These are phyloP conservation scores for Agriopis marginaria DNA, from an alignment of 2,888 invertebrate genomes.

Conservation along the genomic window DNA sequence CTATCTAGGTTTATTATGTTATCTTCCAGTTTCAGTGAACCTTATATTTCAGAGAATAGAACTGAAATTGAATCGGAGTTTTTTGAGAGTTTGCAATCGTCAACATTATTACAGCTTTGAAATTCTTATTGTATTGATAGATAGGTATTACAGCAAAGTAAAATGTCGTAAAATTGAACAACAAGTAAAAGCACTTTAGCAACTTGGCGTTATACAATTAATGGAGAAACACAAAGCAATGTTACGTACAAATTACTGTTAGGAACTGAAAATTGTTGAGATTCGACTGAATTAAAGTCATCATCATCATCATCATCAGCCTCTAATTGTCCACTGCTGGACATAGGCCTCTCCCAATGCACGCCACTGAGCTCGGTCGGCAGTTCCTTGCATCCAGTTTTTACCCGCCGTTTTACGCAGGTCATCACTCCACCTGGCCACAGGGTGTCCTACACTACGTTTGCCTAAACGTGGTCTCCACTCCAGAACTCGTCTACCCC, in stretches of 20 bases:
- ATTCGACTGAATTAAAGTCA: not conserved
- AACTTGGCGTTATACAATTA: conserved; percentile 65
- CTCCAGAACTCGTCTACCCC: too few species aligned
- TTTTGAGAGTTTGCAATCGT: not conserved
- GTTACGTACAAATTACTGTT: conserved; percentile 48
- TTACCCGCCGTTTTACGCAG: too few species aligned
- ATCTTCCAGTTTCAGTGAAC: not conserved
- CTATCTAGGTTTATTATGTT: not conserved
- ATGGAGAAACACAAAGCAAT: conserved; percentile 56
- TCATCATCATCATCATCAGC: too few species aligned
- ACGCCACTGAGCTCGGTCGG: too few species aligned
- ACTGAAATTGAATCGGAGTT: not conserved
- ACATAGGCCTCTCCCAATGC: too few species aligned
- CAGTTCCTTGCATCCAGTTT: too few species aligned
- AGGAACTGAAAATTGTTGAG: conserved; percentile 19
- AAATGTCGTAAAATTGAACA: conserved; percentile 59
- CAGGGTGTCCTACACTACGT: too few species aligned
- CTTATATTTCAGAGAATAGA: not conserved
- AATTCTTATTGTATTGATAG: conserved; percentile 10
- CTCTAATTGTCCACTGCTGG: too few species aligned
- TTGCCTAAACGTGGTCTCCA: too few species aligned
- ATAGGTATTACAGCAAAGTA: conserved; percentile 39
- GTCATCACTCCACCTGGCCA: too few species aligned
- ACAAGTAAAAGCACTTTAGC: conserved; percentile 60
- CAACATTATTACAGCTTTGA: not conserved